Percentiles rank a stretch among this genome's conserved stretches.
Evolutionary conservation across 2,797 vertebrate species (phyloP).

Genomic region (Molossus molossus): DNA sequence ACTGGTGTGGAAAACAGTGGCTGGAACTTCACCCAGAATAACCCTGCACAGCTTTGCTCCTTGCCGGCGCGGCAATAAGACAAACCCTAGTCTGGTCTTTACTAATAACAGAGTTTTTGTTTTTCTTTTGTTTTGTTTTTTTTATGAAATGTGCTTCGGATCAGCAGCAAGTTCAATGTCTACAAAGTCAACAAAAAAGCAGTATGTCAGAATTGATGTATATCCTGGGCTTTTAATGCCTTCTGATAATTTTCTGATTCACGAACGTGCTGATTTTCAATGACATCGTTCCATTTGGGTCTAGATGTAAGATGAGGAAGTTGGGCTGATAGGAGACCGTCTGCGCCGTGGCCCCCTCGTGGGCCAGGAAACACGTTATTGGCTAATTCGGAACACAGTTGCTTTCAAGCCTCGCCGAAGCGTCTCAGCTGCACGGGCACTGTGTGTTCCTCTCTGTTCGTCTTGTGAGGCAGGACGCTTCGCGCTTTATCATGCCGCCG

Average conservation of each 20-base stretch:
- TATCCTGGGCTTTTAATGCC: not conserved
- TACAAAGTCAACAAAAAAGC: constrained; percentile 59
- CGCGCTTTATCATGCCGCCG: rapidly evolving
- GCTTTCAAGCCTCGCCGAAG: not conserved
- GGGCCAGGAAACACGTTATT: not conserved
- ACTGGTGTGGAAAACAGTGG: constrained; percentile 28
- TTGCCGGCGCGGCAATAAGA: constrained; percentile 46
- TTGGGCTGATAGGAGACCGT: not conserved
- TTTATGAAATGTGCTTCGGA: constrained; percentile 54
- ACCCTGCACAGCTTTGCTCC: not conserved
- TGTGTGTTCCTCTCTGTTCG: not conserved
- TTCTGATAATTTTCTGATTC: constrained; percentile 53
- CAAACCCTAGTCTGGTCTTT: constrained; percentile 24
- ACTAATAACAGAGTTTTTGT: constrained; percentile 49
- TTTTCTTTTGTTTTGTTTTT: not conserved
- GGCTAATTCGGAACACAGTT: not conserved
- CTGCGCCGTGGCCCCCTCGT: not conserved
- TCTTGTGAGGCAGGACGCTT: not conserved
- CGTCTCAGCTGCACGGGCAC: not conserved
- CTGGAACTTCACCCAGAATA: constrained; percentile 49
- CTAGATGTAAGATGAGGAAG: constrained; percentile 57
- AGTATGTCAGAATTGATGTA: constrained; percentile 49
- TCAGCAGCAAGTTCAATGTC: not conserved
- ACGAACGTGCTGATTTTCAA: constrained; percentile 15
- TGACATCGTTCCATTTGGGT: not conserved